Evolutionary conservation across 2,888 invertebrate species (phyloP), one percentile per base, ranked within the genome.

Genomic region (Agapetus fuscipes): DNA sequence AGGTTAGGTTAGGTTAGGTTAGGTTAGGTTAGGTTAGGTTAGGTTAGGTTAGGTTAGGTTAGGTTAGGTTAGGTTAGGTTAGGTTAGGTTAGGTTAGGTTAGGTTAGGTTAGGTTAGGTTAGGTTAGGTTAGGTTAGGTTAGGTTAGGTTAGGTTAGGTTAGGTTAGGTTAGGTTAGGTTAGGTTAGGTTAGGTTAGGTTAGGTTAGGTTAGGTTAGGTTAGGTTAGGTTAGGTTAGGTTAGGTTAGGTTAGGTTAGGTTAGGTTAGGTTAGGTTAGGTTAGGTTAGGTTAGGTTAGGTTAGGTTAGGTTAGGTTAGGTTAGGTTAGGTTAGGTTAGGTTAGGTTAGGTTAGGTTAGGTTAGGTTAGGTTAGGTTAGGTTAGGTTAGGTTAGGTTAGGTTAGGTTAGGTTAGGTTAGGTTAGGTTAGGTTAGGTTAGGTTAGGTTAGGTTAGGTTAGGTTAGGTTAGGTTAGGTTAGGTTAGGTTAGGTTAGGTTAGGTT

Each of bases 101-200:
- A 52, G 54, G 54, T 54, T 53, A 51, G 54, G 53, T 54, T 53
- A 52, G 53, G 54, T 50, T 54, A 50, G 52, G 53, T 53, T 52
- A 50, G 53, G 53, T 54, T 54, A 52, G 54, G 52, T 53, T 52
- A 52, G 53, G 50, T 50, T 50, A 48, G 48, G 47, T 47, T 47
- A 48, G 48, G 46, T 48, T 48, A 45, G 48, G 48, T 49, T 49
- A 49, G 49, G 48, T 49, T 49, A 46, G 48, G 49, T 48, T 50
- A 50, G 49, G 24, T 24, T 24, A 24, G 24, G 41, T 41, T 41
- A 36, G 40, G 40, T 40, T 40, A 36, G 40, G 45, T 43, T 46
- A 44, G 45, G 45, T 46, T 40, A 41, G 48, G 45, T 40, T 37
- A 38, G 45, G 43, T 43, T 41, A 38, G 41, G 46, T 41, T 34